Evolutionary conservation across 2,797 vertebrate species (phyloP), one percentile per base, ranked within the genome.

Genomic region (Myripristis murdjan): DNA sequence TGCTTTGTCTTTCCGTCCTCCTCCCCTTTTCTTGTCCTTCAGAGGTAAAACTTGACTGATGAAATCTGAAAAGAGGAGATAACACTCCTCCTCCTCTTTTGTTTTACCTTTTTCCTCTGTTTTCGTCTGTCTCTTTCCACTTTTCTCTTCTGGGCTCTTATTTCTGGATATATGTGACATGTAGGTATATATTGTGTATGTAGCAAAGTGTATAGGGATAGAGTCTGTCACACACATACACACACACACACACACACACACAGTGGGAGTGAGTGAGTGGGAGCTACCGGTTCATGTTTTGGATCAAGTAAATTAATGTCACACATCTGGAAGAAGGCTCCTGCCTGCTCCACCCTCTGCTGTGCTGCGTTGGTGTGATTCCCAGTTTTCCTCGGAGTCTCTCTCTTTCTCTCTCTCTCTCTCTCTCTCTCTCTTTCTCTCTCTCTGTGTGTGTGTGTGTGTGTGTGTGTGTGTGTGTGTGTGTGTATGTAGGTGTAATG

Each of bases 231-330:
- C 60, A 53, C 48, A 48, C 48, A 55, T 56, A 56, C 53, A 44
- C 66, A 28, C 70, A 63, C 58, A 31, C 58, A 26, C 47, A 62
- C 62, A 48, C 60, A 72, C 53, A 57, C 44, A 73, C 49, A 73
- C 26, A 55, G 65, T 26, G 20, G 83, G 86, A 85, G 80, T 79
- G 85, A 91, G 85, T 86, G 91, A 92, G 92, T 91, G 91, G 91
- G 92, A 93, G 91, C 92, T 92, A 92, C 92, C 88, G 90, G 89
- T 92, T 92, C 92, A 92, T 93, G 92, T 93, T 93, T 89, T 89
- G 88, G 86, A 93, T 91, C 86, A 89, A 77, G 89, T 90, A 88
- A 92, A 91, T 92, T 91, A 92, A 92, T 91, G 89, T 92, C 90
- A 83, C 90, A 93, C 92, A 93, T 93, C 92, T 93, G 92, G 91